Evolutionary conservation across 2,113 vertebrate species (phyloP), one percentile per base, ranked within the genome.

Genomic region (Dolichotis patagonum): DNA sequence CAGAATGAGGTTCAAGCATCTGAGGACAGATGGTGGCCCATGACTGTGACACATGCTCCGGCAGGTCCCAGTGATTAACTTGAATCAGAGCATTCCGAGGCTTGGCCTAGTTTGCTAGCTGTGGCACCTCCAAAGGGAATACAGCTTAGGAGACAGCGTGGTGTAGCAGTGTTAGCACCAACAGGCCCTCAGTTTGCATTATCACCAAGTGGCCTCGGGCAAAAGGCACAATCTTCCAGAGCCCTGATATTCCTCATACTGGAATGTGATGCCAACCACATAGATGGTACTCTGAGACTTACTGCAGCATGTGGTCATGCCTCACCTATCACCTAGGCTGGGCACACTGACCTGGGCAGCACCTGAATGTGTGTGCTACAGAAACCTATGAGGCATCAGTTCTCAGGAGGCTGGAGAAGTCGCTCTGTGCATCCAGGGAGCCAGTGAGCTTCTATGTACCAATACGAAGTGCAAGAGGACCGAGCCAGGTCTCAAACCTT

Each of bases 241-340:
- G 38, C 38, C 83, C 43, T 62, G 32, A 9, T 65, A 56, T 54
- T 43, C 65, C 22, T 1, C 46, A 38, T 90, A n/a, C 67, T 30
- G 10, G 26, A 14, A 49, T 16, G 1, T 13, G 28, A 9, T 20
- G 8, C 75, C 10, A 30, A 20, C 35, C 30, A 4, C 7, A 0
- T 0, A 28, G 43, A 10, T 3, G 4, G 49, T 26, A 12, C 67
- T 30, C 41, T 43, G 20, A 38, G 82, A 24, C 32, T 8, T 71
- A 60, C 49, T 16, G 0, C 1, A 2, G 28, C 3, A 12, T 7
- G n/a, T 12, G 26, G 28, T 60, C 85, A 9, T 8, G 11, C 2
- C 5, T 43, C 22, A 16, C 65, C 78, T 26, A 1, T 69, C 41
- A 1, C 58, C 43, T 19, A 6, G 63, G 24, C 52, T 17, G 41